Conservation (phyloP, 2,113 vertebrate species). For the Etheostoma spectabile region DNA sequence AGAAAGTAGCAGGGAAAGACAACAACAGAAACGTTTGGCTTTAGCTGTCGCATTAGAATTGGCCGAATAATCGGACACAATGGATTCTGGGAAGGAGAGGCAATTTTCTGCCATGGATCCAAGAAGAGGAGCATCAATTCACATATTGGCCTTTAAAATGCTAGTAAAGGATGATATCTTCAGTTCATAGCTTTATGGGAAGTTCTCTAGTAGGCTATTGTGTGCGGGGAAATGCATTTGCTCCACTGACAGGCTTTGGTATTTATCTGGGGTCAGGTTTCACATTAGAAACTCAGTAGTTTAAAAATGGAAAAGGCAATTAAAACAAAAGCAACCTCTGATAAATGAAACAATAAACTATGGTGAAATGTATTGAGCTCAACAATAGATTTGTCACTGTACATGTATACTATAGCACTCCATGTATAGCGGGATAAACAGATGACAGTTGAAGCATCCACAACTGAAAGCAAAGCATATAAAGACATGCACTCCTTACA, state of each 20-base stretch:
- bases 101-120: constrained; percentile 66
- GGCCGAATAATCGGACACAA: constrained; percentile 71
- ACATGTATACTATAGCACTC: not conserved
- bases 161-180: constrained; percentile 66
- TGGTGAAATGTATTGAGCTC: not conserved
- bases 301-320: constrained; percentile 26
- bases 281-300: constrained; percentile 5
- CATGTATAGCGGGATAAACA: not conserved
- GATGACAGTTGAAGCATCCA: constrained; percentile 1
- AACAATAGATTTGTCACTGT: constrained; percentile 2
- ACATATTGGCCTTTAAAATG: constrained; percentile 74
- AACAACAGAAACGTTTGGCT: constrained; percentile 71
- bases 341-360: constrained; percentile 17
- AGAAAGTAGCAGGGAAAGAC: constrained; percentile 49
- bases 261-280: constrained; percentile 13
- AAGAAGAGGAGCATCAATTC: constrained; percentile 63
- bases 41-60: constrained; percentile 71
- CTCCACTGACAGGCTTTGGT: not conserved
- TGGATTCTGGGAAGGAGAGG: constrained; percentile 66
- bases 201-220: constrained; percentile 23
- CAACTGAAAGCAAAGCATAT: constrained; percentile 10
- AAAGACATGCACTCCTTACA: not conserved
- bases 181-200: constrained; percentile 50
- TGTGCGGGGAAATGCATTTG: constrained; percentile 22
- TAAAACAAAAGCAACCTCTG: constrained; percentile 19